Base-by-base conservation (phyloP, 2,888 invertebrate species). In the Schizotus pectinicornis region DNA sequence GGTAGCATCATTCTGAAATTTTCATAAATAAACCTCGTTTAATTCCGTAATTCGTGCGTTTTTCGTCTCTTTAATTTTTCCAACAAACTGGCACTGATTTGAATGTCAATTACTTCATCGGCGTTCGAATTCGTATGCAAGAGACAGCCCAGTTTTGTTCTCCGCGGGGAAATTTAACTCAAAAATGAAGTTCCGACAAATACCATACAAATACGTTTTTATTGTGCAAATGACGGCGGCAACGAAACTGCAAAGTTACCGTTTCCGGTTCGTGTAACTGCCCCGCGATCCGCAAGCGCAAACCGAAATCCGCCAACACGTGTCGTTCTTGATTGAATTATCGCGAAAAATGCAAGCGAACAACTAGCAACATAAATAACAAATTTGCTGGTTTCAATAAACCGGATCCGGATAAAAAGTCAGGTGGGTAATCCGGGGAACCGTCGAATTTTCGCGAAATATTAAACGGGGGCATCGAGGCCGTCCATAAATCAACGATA, bases 401-500 rank as follows among this genome's bases (percentile, higher is more conserved):
- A 3, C 22, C 5, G 22, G 22, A 22, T 3, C 22, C 22, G 22
- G 22, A 22, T 22, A 22, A 22, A 22, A 22, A 22, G 22, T 22
- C 22, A 22, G 22, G 22, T 22, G 22, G 22, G 22, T 22, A 22
- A 22, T 22, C 22, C 22, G 22, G 22, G 22, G 22, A 22, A 22
- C 2, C 22, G 22, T 22, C 22, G 22, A 22, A 22, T 22, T 22
- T 22, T 22, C 22, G 39, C 13, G 32, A 48, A 55, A 41, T 57
- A 57, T 57, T 52, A 57, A 51, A 36, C 35, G 36, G 46, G 36
- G 45, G 43, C 54, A 54, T 61, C 45, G 59, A 57, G 59, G 61
- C 57, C 33, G 47, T 51, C 38, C 57, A 69, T 68, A 67, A 69
- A 68, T 68, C 67, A 67, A 46, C 61, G 68, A 67, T 71, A 71